Conservation (phyloP, 2,797 vertebrate species). For the Lagocephalus sceleratus region DNA sequence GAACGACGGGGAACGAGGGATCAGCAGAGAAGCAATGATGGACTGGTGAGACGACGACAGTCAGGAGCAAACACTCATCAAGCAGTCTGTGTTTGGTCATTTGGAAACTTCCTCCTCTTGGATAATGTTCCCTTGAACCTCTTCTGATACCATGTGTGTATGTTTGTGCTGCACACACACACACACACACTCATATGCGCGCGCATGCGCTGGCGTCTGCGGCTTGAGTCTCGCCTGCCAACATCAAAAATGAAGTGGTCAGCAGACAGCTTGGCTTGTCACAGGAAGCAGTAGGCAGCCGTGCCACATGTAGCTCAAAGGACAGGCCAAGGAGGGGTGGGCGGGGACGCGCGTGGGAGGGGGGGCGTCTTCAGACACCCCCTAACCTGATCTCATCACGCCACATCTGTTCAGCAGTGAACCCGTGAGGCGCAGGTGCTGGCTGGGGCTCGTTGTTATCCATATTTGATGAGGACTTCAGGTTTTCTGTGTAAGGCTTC, state of each 20-base stretch:
- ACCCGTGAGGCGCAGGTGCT: conserved; percentile 38
- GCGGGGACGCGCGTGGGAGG: conserved; percentile 2
- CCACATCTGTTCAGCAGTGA: conserved; percentile 64
- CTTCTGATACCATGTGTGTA: conserved; percentile 15
- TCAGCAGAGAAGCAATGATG: conserved; percentile 45
- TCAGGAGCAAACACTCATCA: conserved; percentile 53
- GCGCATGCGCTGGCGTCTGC: conserved; percentile 23
- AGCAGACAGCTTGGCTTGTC: conserved; percentile 74
- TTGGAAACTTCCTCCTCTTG: conserved; percentile 61
- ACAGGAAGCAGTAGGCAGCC: conserved; percentile 63
- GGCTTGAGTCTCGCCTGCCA: conserved; percentile 48
- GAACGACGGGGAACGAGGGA: conserved; percentile 41
- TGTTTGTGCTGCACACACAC: conserved; percentile 2
- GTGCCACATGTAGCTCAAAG: conserved; percentile 67
- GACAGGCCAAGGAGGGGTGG: conserved; percentile 64
- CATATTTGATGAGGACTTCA: conserved; percentile 52
- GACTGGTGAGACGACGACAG: conserved; percentile 51
- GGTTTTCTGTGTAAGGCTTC: conserved; percentile 37
- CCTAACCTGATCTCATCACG: conserved; percentile 61
- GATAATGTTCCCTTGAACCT: conserved; percentile 51
- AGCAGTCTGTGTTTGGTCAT: conserved; percentile 67
- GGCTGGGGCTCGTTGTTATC: conserved; percentile 16
- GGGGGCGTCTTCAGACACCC: conserved; percentile 22
- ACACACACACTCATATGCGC: conserved; percentile 13
- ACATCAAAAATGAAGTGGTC: conserved; percentile 74